phyloP scores from a whole-genome alignment of 2,113 vertebrate species.

The Paracanthobrama guichenoti region DNA sequence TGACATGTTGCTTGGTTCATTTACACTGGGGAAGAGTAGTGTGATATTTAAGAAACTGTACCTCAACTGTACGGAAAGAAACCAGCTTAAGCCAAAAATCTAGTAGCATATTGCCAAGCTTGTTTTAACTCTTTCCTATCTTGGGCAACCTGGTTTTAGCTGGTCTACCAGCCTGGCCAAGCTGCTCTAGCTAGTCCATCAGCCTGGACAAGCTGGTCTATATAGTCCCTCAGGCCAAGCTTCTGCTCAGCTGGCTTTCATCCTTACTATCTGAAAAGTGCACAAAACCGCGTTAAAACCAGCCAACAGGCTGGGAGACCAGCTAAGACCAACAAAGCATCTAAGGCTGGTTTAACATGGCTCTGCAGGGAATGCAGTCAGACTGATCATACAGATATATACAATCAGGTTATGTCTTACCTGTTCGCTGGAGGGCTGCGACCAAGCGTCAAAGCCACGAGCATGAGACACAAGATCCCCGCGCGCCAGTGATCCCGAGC shows the following conservation, averaged over 20 bases:
- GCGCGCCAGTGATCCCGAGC: slow-evolving; percentile 69
- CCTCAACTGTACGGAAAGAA: not conserved
- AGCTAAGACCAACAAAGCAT: not conserved
- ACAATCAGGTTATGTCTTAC: slow-evolving; percentile 70
- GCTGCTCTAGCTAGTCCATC: not conserved
- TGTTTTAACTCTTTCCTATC: not conserved
- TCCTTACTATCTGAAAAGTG: not conserved
- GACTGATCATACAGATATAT: slow-evolving; percentile 21
- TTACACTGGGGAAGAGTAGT: slow-evolving; percentile 72
- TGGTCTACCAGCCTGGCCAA: not conserved
- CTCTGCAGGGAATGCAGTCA: slow-evolving; percentile 5
- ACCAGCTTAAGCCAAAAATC: not conserved
- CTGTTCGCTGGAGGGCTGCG: slow-evolving; percentile 75
- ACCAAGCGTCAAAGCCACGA: slow-evolving; percentile 79
- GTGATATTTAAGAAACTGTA: slow-evolving; percentile 45
- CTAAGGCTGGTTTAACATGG: slow-evolving; percentile 7
- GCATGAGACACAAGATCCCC: slow-evolving; percentile 72
- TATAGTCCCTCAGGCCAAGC: too few relatives aligned
- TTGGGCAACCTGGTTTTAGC: not conserved
- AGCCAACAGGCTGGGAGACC: not conserved
- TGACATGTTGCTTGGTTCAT: slow-evolving; percentile 87
- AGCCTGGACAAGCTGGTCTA: too few relatives aligned
- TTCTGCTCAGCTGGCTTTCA: not conserved
- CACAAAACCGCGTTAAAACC: not conserved
- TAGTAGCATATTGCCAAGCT: not conserved